Evolutionary conservation across 2,113 vertebrate genomes (phyloP), one percentile per base, ranked within the genome.

Genomic region (Spheniscus mendiculus): DNA sequence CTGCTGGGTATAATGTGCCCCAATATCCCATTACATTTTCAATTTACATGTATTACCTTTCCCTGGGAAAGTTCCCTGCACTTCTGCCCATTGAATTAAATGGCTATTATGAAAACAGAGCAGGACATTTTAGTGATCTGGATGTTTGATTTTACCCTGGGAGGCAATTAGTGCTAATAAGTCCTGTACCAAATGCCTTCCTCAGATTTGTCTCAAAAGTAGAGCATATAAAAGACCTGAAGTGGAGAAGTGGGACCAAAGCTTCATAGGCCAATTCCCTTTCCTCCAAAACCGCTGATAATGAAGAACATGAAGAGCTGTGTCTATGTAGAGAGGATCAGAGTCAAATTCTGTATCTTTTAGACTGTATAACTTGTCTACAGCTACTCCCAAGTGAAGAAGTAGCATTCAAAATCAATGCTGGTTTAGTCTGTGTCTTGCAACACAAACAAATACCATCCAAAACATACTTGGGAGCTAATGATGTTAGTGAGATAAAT

Each of bases 11-110:
- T 90, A 95, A 94, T 95, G 94, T 78, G 81, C 88, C 89, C 88
- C 93, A 95, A 74, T 85, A 72, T 95, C 95, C 96, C 96, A 94
- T 96, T 97, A 88, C 82, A 59, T 85, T 95, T 96, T 96, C 93
- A 97, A 93, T 97, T 97, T 97, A 94, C 89, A 91, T 87, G 76
- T 61, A 94, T 97, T 97, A 97, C 89, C 90, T 95, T 96, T 87
- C 81, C 61, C 85, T 91, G 78, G 88, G 81, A 95, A 96, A 63
- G 90, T 89, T 88, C 88, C 80, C 52, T 47, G 83, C 71, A 30
- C 94, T 90, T 86, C 86, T 92, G 87, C 77, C 93, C 38, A 11
- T 36, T 45, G 87, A 96, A 91, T 96, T 96, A 96, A 97, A 86
- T 36, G 72, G 67, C 91, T 94, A 72, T 97, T 97, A 97, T 67